Evolutionary conservation across 1,140 invertebrate genomes (phyloP), one percentile per base, ranked within the genome.

Genomic region (Batillaria attramentaria): DNA sequence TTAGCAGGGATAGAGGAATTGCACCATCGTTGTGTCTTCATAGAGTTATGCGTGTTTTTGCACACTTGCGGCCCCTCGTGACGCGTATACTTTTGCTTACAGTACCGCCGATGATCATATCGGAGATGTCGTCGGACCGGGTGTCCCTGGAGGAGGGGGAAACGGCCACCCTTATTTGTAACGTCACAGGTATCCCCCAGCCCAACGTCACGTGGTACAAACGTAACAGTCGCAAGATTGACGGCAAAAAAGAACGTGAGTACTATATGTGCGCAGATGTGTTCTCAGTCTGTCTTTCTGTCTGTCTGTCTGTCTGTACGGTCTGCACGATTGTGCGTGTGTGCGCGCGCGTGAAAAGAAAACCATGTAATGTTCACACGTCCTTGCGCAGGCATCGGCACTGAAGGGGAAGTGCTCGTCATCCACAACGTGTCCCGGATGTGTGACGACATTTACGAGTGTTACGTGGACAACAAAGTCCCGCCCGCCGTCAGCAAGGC

Each of bases 381-480:
- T 3, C 62, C 39, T 79, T 13, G 37, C 6, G 60, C 82, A 88
- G 87, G 76, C 33, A 80, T 87, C 10, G 85, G 85, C 5, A 68
- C 77, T 39, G 79, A 83, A 72, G 88, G 88, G 1, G 85, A 87
- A 43, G 85, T 86, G 5, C 72, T 89, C 50, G 82, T 87, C 0
- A 89, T 90, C 42, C 79, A 85, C 79, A 90, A 90, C 72, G 84
- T 90, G 33, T 84, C 88, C 33, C 77, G 88, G 28, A 79, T 86
- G 73, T 89, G 88, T 82, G 84, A 87, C 35, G 87, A 87, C 77
- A 65, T 84, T 13, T 90, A 88, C 79, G 88, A 89, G 70, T 90
- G 89, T 80, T 81, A 82, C 39, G 89, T 88, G 4, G 83, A 82
- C 77, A 89, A 89, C 73, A 85, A 83, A 1, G 85, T 89, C 3